Base-by-base conservation (phyloP, 2,797 vertebrate genomes). In the Luscinia megarhynchos region DNA sequence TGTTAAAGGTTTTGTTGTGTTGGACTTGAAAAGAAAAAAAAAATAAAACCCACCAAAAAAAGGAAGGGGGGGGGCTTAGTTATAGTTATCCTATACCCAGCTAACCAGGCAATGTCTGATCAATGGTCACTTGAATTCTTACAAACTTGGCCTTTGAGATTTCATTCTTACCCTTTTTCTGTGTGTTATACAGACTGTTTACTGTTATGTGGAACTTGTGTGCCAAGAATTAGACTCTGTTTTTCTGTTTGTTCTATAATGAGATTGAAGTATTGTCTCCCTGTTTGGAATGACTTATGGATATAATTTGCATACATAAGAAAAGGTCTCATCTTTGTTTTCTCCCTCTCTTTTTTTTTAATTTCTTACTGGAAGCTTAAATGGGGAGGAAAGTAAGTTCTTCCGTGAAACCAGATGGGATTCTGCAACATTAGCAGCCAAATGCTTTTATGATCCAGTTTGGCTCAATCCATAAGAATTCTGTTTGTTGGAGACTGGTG, bases 341-440 rank as follows among this genome's bases (percentile, higher is more conserved):
- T 27, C 1, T 29, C 10, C 50, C 27, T 13, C 1, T 24, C 11
- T 41, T 29, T 40, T 64, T 29, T 38, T 30, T 11, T 0, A 13
- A n/a, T 84, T 53, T 64, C 5, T 78, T 86, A 75, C 22, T 93
- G 66, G 26, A 78, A 74, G 46, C 46, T 61, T 78, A 89, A 91
- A 61, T 91, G 20, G 48, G 63, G 58, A 87, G 41, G 38, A 83
- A 80, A 89, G 77, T 32, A 77, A 91, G 34, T 83, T 89, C 50
- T 85, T 92, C 40, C n/a, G 22, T 77, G 76, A 93, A 91, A 57
- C 64, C 91, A 94, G 93, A 91, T 95, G 93, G 82, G 62, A 90
- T 78, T 91, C 58, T 81, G 85, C 61, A 94, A n/a, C 14, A 45
- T 62, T 84, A 91, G 82, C 57, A 84, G 66, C 66, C 77, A 78